Conservation (phyloP, 2,113 vertebrate species). For the Ochotona curzoniae region DNA sequence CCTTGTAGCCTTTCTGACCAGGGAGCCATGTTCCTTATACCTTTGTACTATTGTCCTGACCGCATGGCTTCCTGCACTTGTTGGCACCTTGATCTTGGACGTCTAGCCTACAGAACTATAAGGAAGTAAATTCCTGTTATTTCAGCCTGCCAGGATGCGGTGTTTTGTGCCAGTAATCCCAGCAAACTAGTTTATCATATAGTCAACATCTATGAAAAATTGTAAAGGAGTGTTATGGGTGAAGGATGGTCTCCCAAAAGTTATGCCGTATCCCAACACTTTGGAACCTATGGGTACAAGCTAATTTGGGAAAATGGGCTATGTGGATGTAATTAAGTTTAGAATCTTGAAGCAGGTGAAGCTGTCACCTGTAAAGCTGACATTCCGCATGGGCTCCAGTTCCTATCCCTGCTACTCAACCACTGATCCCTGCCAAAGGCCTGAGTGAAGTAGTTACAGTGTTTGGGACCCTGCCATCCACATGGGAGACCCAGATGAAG, state of each 20-base stretch:
- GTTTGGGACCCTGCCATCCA: too few relatives aligned
- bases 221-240: not conserved
- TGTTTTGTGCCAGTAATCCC: not conserved
- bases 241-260: not conserved
- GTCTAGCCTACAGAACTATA: not conserved
- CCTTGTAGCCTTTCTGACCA: too few relatives aligned
- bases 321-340: not conserved
- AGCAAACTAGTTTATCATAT: not conserved
- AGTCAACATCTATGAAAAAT: not conserved
- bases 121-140: not conserved
- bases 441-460: too few relatives aligned
- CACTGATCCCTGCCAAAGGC: too few relatives aligned
- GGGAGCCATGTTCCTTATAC: too few relatives aligned
- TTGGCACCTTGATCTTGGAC: not conserved
- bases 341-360: not conserved
- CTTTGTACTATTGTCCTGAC: too few relatives aligned
- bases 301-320: not conserved
- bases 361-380: too few relatives aligned
- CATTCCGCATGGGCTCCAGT: too few relatives aligned
- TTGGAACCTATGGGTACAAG: not conserved
- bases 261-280: not conserved
- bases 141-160: not conserved
- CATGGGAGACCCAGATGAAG: too few relatives aligned
- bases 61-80: too few relatives aligned
- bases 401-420: too few relatives aligned